Evolutionary conservation across 2,113 vertebrate genomes (phyloP).

Genomic region (Podiceps cristatus): DNA sequence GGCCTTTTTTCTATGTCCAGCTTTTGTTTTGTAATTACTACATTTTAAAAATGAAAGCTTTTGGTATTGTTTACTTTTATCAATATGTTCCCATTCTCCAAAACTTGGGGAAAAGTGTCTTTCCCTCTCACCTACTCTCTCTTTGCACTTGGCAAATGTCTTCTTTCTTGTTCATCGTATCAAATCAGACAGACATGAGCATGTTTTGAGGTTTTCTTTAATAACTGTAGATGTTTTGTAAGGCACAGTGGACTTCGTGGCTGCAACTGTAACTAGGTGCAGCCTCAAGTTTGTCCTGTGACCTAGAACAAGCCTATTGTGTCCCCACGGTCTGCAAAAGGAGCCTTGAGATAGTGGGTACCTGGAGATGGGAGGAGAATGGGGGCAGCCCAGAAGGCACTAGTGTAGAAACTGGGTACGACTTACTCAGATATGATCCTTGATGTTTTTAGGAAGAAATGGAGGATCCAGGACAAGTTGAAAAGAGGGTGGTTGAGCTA

Average conservation of each 20-base stretch:
- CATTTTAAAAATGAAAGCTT: neutral
- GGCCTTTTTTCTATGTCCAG: neutral
- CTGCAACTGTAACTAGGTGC: neutral
- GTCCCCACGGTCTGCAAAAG: no score
- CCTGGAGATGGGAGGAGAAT: neutral
- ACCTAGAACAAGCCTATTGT: fast-evolving
- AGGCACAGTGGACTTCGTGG: neutral
- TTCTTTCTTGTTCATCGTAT: neutral
- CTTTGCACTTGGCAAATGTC: neutral
- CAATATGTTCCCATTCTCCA: neutral
- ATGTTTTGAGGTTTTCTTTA: neutral
- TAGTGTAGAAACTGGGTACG: neutral
- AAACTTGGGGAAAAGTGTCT: neutral
- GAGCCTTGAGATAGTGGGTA: neutral
- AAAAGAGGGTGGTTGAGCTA: neutral
- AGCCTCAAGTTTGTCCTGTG: neutral
- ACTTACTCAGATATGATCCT: neutral
- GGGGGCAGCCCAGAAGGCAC: neutral
- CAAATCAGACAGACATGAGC: neutral
- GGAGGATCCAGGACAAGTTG: neutral
- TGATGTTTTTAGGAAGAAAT: neutral
- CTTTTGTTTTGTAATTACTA: neutral
- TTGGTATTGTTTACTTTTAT: neutral
- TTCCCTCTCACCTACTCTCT: neutral
- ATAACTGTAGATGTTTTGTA: neutral